A percentile compares a stretch with the other conserved stretches of the same genome.
Evolutionary conservation across 2,113 vertebrate genomes (phyloP).

Genomic region (Elaphurus davidianus): DNA sequence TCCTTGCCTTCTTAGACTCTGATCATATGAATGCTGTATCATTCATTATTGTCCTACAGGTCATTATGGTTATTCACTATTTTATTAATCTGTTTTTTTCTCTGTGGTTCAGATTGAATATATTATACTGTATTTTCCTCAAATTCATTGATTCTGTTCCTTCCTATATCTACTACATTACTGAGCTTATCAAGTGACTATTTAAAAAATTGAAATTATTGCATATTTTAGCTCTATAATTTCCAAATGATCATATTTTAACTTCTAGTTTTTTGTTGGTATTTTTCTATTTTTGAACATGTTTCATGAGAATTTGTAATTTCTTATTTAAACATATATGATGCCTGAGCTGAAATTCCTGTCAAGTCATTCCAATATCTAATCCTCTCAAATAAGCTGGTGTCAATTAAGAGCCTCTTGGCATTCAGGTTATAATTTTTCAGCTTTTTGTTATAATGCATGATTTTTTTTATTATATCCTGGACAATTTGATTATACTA

Average conservation of each 20-base stretch:
- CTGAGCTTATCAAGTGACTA: not conserved
- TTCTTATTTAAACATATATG: not conserved
- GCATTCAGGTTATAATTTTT: not conserved
- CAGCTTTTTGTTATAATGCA: not conserved
- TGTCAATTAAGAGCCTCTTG: not conserved
- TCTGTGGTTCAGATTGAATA: not conserved
- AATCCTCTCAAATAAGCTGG: not conserved
- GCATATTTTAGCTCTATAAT: not conserved
- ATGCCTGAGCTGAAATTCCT: not conserved
- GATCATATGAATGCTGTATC: not conserved
- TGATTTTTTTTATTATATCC: not conserved
- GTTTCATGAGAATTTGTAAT: not conserved
- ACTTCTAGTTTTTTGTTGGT: not conserved
- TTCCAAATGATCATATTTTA: not conserved
- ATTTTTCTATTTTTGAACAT: not conserved
- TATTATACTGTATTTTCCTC: not conserved
- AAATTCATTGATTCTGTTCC: not conserved
- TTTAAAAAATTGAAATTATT: not conserved
- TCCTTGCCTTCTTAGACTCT: not conserved
- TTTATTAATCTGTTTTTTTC: not conserved
- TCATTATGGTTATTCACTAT: not conserved
- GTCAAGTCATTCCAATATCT: not conserved
- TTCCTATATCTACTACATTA: not conserved
- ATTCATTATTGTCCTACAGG: not conserved
- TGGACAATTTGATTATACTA: not conserved